Evolutionary conservation across 2,113 vertebrate genomes (phyloP).

Genomic region (Poeciliopsis turrubarensis): DNA sequence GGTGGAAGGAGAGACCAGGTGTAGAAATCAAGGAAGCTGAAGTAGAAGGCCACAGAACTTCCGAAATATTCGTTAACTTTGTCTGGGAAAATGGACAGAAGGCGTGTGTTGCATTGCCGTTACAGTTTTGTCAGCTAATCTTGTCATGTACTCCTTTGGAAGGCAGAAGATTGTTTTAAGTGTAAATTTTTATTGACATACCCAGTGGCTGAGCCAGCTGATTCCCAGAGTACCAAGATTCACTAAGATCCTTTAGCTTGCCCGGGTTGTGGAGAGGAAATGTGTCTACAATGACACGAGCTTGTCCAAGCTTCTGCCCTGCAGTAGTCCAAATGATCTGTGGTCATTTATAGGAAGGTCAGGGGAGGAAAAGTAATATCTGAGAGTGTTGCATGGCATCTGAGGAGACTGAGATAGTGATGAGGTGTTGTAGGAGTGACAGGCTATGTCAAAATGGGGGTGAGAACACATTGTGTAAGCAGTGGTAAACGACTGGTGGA

Average conservation of each 20-base stretch:
- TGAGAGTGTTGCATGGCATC: no score
- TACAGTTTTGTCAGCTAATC: neutral
- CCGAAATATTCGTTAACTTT: slow-evolving; percentile 81
- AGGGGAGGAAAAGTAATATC: no score
- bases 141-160: neutral
- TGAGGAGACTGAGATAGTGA: no score
- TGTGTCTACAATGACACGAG: slow-evolving; percentile 72
- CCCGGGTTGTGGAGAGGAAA: slow-evolving; percentile 75
- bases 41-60: slow-evolving; percentile 80
- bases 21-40: slow-evolving; percentile 86
- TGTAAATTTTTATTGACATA: slow-evolving; percentile 46
- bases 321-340: slow-evolving; percentile 25
- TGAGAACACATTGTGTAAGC: no score
- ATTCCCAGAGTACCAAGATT: slow-evolving; percentile 79
- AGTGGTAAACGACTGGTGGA: no score
- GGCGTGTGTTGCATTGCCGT: neutral
- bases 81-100: slow-evolving; percentile 67
- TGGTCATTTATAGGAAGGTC: no score
- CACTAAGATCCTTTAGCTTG: slow-evolving; percentile 70
- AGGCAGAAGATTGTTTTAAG: neutral
- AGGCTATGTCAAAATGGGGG: no score
- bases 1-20: slow-evolving; percentile 82
- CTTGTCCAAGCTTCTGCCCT: slow-evolving; percentile 80
- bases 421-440: no score
- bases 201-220: slow-evolving; percentile 81